Evolutionary conservation across 2,113 vertebrate species (phyloP).

Genomic region (Poeciliopsis turrubarensis): DNA sequence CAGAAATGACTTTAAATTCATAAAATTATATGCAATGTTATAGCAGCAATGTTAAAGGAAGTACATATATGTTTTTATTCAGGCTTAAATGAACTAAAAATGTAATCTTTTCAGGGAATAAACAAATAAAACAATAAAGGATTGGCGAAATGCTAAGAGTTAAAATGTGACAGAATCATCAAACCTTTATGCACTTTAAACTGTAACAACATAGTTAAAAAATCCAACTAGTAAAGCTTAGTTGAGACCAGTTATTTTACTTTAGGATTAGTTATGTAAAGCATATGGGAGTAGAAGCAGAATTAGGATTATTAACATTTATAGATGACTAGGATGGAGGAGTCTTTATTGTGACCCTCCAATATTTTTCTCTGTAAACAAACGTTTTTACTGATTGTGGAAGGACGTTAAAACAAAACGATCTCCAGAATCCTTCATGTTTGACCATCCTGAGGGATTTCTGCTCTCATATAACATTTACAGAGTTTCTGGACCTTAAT

Average conservation of each 20-base stretch:
- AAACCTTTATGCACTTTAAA: no score
- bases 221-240: no score
- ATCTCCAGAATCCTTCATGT: not conserved
- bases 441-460: not conserved
- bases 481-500: slow-evolving; percentile 5
- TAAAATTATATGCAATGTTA: no score
- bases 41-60: no score
- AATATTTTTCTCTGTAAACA: not conserved
- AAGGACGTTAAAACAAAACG: not conserved
- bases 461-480: slow-evolving; percentile 4
- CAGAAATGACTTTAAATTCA: no score
- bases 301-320: not conserved
- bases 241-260: not conserved
- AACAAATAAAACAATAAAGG: no score
- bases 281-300: not conserved
- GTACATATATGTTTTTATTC: no score
- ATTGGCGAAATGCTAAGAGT: no score
- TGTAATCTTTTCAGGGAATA: no score
- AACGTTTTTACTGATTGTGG: not conserved
- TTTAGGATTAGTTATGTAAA: not conserved
- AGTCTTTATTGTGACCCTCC: not conserved
- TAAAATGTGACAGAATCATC: no score
- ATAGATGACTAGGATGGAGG: not conserved
- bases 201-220: no score
- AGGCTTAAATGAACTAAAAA: no score